Evolutionary conservation across 2,113 vertebrate species (phyloP), one percentile per base, ranked within the genome.

Genomic region (Amphiprion ocellaris): DNA sequence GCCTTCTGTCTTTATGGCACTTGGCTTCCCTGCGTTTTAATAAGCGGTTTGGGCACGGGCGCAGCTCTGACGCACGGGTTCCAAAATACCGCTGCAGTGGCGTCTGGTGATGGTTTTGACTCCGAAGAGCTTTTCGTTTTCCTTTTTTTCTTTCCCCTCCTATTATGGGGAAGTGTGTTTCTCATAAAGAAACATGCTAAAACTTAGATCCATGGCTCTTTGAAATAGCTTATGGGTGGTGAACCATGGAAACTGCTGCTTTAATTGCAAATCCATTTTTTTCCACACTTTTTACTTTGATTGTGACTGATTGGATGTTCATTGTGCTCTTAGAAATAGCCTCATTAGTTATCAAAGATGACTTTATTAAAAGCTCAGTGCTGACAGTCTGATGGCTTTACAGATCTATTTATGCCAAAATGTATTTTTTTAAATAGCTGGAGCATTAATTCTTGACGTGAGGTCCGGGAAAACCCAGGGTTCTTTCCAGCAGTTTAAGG

Each of bases 1-100:
- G 87, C 87, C 88, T 92, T 86, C 90, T 90, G 90, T 91, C 92
- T 94, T 94, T 94, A 94, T 93, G 88, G 93, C 92, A 90, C 87
- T 92, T 93, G 93, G 93, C 91, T 90, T 92, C 81, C 81, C 69
- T 77, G 65, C 44, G 59, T 93, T 92, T 94, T 94, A 95, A 94
- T 94, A 91, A 91, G 93, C 77, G 94, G 93, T 95, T 94, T 94
- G 92, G 92, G 92, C 71, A 66, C 61, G 63, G 83, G 74, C 7
- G 28, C 78, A 65, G 85, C 82, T 83, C 88, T 94, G 92, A 94
- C 91, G 89, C 91, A 90, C 77, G 64, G 79, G 61, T 88, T 93
- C 82, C 90, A 69, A 90, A 92, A 93, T 92, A 93, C 89, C 63
- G 68, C 81, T 85, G 75, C 83, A 79, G 77, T 93, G 87, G 91